Base-by-base conservation (phyloP, 2,797 vertebrate species). In the Galago senegalensis region DNA sequence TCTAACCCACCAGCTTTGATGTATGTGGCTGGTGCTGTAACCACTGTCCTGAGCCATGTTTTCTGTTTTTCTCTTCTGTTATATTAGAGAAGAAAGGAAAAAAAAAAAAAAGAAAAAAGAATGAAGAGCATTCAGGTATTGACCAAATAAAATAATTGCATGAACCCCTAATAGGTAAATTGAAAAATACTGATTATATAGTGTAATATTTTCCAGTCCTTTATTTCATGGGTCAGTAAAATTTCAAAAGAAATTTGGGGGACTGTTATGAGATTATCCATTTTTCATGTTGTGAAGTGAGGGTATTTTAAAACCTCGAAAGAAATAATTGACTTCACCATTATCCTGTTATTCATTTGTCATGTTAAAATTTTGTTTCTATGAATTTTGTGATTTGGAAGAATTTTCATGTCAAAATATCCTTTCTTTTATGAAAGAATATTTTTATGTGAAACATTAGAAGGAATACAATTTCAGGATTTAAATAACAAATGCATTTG, bases 201-300 rank as follows among this genome's bases (percentile, higher is more conserved):
- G 73, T 63, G 23, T 37, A 75, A 1, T 56, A 21, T 37, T 76
- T 67, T 27, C 72, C 49, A 72, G 7, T 76, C 61, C 83, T 87
- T 27, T 79, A 87, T 95, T 87, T 87, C 77, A 76, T 31, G 34
- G 53, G n/a, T 80, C 73, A 85, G 31, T 88, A 87, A 77, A 75
- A 92, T 88, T 61, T 72, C 56, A 82, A 93, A 95, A 93, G 76
- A 86, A 63, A 89, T 84, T 87, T 31, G 37, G 29, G 14, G 34
- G 18, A 69, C 43, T 83, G 58, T 72, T 80, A 2, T 70, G 70
- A 49, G 29, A n/a, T 73, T 17, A 73, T 53, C 40, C 29, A 63
- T 25, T 77, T 88, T 89, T 46, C 76, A 72, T 87, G 43, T 82
- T 87, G 46, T 12, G 75, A 79, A 83, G 40, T 46, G 69, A 79